Base-by-base conservation (phyloP, 2,797 vertebrate species). In the Clarias pachynema region DNA sequence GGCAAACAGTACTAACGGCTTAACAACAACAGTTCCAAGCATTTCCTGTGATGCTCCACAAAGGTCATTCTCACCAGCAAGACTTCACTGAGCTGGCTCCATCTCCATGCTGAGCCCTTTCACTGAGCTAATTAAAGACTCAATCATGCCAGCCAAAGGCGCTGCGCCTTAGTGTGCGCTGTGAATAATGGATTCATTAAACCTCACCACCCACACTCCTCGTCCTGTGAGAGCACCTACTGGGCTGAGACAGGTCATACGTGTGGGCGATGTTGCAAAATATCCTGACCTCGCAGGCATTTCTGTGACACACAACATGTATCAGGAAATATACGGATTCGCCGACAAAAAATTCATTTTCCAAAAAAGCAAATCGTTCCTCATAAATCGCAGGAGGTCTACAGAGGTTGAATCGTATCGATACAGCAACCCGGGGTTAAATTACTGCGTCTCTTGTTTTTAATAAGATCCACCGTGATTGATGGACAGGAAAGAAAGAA, bases 181-280 rank as follows among this genome's bases (percentile, higher is more conserved):
- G 80, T 91, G 90, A 91, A 81, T 84, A 89, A 91, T 65, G n/a
- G 82, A 82, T 90, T 90, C 86, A 92, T 90, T 92, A 91, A 53
- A 80, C 49, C 73, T 34, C 37, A 40, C 37, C 68, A 66, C 79
- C 56, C 62, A 77, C 18, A 40, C 53, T 8, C 14, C 31, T 24
- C 14, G 49, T 57, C 24, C 31, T 9, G 24, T 10, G 49, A 83
- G 57, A n/a, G 22, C 29, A 74, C 59, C 57, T 60, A 26, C 82
- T 81, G 60, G 34, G n/a, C n/a, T 5, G 20, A 66, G 49, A 80
- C 59, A 22, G 10, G 56, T 34, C 22, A 24, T 2, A 20, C 7
- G 26, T 8, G 3, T 31, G 26, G 73, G 53, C 4, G 26, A 31
- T 31, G 9, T 4, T 3, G 56, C 49, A 6, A 56, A 56, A 31